Base-by-base conservation (phyloP, 2,797 vertebrate species). In the Odontamblyopus lacepedii region DNA sequence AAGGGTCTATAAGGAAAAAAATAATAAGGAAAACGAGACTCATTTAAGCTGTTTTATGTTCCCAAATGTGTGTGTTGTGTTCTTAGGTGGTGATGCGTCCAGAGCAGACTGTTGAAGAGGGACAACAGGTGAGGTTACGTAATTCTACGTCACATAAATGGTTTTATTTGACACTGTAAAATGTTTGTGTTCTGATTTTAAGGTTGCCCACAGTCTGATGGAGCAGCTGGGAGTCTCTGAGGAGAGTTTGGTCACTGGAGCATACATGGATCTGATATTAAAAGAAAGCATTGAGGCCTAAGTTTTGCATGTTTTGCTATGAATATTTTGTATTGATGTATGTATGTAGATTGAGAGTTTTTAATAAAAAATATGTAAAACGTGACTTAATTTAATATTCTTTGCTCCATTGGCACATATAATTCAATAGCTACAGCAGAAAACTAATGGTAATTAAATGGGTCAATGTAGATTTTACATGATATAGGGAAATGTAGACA, bases 211-310 rank as follows among this genome's bases (percentile, higher is more conserved):
- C 41, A 71, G 70, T 9, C 84, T 96, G 85, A 95, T 97, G 95
- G 71, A 79, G 53, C 82, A 93, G 32, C 87, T 96, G 56, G 92
- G 92, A 0, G 87, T 96, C 1, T 67, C 79, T 0, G 71, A 87
- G 60, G 85, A 92, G 6, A 93, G 94, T 77, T 92, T 96, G 74
- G 84, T 95, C 69, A 91, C 92, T 0, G 93, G 95, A 0, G 95
- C 95, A 1, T 96, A 97, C 81, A 77, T 96, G 88, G 96, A 96
- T 69, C 91, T 96, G 5, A 44, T 96, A 0, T 89, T 94, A 79
- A 82, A 88, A 41, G 78, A n/a, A 77, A 75, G 1, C 1, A 73
- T 57, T 6, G 79, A 85, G 55, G 23, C 71, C 4, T 38, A 67
- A 30, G 48, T 41, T 48, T 48, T 44, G 41, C 12, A 1, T 44